phyloP scores from a whole-genome alignment of 2,113 vertebrate genomes.

The Notiomystis cincta region DNA sequence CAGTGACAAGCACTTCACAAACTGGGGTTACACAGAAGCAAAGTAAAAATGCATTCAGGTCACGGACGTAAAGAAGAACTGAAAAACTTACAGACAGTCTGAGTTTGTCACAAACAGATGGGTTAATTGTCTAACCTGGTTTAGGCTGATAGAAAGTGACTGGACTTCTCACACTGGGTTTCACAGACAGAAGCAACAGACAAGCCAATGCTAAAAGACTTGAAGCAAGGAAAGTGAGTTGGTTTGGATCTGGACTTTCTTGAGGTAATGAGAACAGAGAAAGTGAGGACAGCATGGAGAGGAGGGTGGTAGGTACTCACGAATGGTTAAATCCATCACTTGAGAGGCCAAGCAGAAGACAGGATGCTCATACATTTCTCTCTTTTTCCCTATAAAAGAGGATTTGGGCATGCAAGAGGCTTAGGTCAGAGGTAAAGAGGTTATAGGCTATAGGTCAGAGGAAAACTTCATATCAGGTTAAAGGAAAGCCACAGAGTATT shows the following conservation, averaged over 20 bases:
- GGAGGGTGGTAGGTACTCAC: slow-evolving; percentile 97
- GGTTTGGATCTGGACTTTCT: slow-evolving; percentile 81
- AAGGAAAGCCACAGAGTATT: slow-evolving; percentile 80
- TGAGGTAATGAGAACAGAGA: slow-evolving; percentile 79
- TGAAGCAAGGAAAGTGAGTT: slow-evolving; percentile 82
- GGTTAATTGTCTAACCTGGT: slow-evolving; percentile 80
- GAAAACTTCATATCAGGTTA: slow-evolving; percentile 85
- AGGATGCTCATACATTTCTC: slow-evolving; percentile 99
- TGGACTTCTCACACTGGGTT: slow-evolving; percentile 87
- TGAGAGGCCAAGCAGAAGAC: slow-evolving; percentile 99
- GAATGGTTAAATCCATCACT: slow-evolving; percentile 99
- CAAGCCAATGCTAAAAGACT: slow-evolving; percentile 83
- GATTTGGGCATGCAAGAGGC: slow-evolving; percentile 98
- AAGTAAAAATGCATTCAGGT: slow-evolving; percentile 99
- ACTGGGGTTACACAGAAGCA: slow-evolving; percentile 92
- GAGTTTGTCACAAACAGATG: slow-evolving; percentile 93
- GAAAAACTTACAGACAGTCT: slow-evolving; percentile 86
- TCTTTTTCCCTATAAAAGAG: slow-evolving; percentile 99
- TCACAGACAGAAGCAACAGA: slow-evolving; percentile 88
- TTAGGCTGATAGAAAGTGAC: slow-evolving; percentile 81
- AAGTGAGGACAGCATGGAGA: slow-evolving; percentile 83
- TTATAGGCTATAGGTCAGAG: slow-evolving; percentile 86
- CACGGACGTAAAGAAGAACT: slow-evolving; percentile 85
- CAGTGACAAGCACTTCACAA: slow-evolving; percentile 90
- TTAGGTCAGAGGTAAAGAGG: slow-evolving; percentile 94